phyloP scores from a whole-genome alignment of 92 coral and sea anemone genomes.

The Palythoa grandiflora region DNA sequence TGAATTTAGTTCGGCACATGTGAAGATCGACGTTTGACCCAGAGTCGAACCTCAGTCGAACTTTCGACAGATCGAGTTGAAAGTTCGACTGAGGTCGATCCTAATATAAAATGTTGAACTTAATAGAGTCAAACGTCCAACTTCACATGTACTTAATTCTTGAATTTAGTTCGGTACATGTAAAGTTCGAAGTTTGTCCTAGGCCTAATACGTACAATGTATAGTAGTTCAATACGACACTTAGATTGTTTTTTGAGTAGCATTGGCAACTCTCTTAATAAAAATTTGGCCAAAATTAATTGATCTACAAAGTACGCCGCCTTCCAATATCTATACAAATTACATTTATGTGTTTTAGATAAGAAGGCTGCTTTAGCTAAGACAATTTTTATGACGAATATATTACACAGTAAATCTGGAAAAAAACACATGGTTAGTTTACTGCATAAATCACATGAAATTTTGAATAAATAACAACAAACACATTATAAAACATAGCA shows the following conservation, averaged over 20 bases:
- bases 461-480: not conserved
- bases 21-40: no score
- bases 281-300: slow-evolving; percentile 8
- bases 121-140: no score
- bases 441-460: not conserved
- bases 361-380: not conserved
- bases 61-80: not conserved
- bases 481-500: not conserved
- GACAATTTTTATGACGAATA: not conserved
- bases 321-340: not conserved
- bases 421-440: slow-evolving; percentile 16
- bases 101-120: no score
- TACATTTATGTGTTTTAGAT: slow-evolving; percentile 8
- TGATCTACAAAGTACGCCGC: not conserved
- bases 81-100: not conserved
- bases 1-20: no score
- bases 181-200: no score
- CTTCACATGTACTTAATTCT: no score
- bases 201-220: not conserved
- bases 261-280: not conserved
- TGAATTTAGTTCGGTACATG: no score
- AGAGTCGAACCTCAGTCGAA: no score
- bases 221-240: not conserved
- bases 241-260: slow-evolving; percentile 2
- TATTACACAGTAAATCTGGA: slow-evolving; percentile 1